Percentiles rank a stretch among this genome's conserved stretches.
Conservation (phyloP, 2,888 invertebrate genomes). For the Mycalesis mineus region DNA sequence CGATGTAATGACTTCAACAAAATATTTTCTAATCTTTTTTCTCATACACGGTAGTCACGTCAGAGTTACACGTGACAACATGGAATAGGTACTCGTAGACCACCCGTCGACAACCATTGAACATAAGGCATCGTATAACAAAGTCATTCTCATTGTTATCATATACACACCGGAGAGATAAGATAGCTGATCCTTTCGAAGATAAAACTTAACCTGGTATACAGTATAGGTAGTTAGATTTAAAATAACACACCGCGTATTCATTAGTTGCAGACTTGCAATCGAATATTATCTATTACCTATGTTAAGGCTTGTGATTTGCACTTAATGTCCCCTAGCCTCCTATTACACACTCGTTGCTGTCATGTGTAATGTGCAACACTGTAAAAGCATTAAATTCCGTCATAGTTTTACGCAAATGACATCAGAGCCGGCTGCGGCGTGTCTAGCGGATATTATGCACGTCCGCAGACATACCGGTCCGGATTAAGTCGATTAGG, state of each 20-base stretch:
- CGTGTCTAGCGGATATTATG: conserved; percentile 10
- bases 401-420: conserved; percentile 9
- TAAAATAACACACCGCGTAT: background rate
- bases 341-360: conserved; percentile 1
- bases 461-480: conserved; percentile 9
- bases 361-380: conserved; percentile 3
- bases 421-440: conserved; percentile 1
- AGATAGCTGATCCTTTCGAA: no score
- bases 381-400: conserved; percentile 4
- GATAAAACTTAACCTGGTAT: no score
- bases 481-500: background rate
- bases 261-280: background rate
- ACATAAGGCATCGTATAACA: no score
- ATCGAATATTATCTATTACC: background rate
- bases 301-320: background rate
- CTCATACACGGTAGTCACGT: no score
- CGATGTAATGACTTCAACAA: no score
- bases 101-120: no score
- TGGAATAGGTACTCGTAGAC: no score
- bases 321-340: background rate
- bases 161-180: no score
- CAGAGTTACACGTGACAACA: no score
- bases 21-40: no score
- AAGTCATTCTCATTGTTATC: no score
- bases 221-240: background rate